Evolutionary conservation across 2,888 invertebrate genomes (phyloP).

Genomic region (Micoletzkya japonica): DNA sequence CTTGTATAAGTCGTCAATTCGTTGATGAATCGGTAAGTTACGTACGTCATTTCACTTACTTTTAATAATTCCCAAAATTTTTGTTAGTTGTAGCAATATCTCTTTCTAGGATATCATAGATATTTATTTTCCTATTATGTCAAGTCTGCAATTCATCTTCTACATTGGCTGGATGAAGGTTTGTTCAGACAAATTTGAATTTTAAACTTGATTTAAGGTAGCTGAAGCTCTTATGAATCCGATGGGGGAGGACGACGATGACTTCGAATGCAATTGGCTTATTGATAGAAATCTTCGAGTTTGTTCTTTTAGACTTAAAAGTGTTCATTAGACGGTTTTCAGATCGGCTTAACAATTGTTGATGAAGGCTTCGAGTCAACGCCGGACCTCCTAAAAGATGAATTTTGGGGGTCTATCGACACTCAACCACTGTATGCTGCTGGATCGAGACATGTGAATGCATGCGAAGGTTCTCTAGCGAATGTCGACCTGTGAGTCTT

Average conservation of each 20-base stretch:
- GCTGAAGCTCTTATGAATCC: conserved; percentile 41
- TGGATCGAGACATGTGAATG: background rate
- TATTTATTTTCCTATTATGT: conserved; percentile 25
- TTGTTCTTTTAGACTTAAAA: background rate
- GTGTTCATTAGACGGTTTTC: background rate
- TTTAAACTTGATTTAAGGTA: conserved; percentile 29
- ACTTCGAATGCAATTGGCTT: conserved; percentile 31
- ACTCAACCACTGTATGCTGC: conserved; percentile 19
- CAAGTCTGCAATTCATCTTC: conserved; percentile 22
- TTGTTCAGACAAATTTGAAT: background rate
- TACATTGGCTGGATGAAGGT: conserved; percentile 29
- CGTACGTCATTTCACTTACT: background rate
- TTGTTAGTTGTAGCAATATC: background rate
- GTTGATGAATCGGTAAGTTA: conserved; percentile 8
- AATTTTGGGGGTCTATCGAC: conserved; percentile 10
- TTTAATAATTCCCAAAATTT: background rate
- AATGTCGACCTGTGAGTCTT: conserved; percentile 2
- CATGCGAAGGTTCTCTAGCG: conserved; percentile 11
- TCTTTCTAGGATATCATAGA: conserved; percentile 10
- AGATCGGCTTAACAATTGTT: conserved; percentile 25
- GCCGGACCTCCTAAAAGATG: conserved; percentile 19
- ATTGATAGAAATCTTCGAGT: conserved; percentile 27
- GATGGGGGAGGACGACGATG: conserved; percentile 43
- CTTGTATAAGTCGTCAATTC: conserved; percentile 15
- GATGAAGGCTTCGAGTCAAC: conserved; percentile 28